Conservation (phyloP, 2,888 invertebrate species). For the Cephonodes hylas region DNA sequence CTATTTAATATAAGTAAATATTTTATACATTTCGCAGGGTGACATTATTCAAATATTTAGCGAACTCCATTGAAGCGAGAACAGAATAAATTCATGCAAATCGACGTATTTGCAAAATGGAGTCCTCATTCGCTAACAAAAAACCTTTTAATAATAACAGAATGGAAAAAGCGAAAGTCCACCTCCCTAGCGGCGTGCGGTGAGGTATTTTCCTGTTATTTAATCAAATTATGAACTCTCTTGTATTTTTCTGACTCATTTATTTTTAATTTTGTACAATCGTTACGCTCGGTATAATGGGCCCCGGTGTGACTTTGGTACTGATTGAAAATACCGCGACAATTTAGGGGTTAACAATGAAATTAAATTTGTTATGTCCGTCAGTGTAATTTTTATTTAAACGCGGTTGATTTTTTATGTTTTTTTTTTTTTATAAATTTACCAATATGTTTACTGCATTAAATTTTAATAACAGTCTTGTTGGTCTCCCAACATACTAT, state of each 20-base stretch:
- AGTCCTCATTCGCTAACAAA: slow-evolving; percentile 54
- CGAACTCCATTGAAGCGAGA: slow-evolving; percentile 39
- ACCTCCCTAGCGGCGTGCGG: slow-evolving; percentile 35
- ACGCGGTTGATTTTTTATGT: not conserved
- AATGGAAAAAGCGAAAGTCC: slow-evolving; percentile 29
- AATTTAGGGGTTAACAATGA: not conserved
- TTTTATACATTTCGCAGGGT: slow-evolving; percentile 14
- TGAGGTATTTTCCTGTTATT: slow-evolving; percentile 73
- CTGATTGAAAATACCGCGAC: slow-evolving; percentile 2
- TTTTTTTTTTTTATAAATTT: too few species aligned
- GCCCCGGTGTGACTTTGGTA: not conserved
- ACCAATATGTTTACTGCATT: too few species aligned
- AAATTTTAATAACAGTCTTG: not conserved
- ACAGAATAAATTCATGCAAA: slow-evolving; percentile 66
- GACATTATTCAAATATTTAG: slow-evolving; percentile 54
- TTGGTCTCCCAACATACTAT: too few species aligned
- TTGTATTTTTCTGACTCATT: slow-evolving; percentile 71
- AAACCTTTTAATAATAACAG: slow-evolving; percentile 67
- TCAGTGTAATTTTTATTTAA: too few species aligned
- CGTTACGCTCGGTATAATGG: slow-evolving; percentile 17
- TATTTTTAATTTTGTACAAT: slow-evolving; percentile 68
- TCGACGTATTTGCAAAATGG: slow-evolving; percentile 66
- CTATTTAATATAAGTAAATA: slow-evolving; percentile 9
- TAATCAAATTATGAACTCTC: slow-evolving; percentile 70
- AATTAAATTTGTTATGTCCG: not conserved